Base-by-base conservation (phyloP, 37 sponge, comb jelly and placozoan species). In the Cliona cf. orientalis region DNA sequence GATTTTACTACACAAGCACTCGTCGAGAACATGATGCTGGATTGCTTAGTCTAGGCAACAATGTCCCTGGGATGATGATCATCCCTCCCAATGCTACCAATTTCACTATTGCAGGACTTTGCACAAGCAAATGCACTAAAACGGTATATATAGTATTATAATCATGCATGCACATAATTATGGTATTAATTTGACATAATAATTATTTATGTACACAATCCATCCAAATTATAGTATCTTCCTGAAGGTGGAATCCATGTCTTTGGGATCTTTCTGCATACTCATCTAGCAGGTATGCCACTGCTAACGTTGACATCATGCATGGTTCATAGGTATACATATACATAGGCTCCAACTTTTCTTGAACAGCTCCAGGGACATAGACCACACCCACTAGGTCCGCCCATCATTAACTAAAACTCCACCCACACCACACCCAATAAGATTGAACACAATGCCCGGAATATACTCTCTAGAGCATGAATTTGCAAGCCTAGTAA, bases 191-290 rank as follows among this genome's bases (percentile, higher is more conserved):
- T 14, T 37, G 68, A 37, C 36, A 37, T 44, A 69, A 17, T 59
- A 22, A 2, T 37, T 37, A 3, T 3, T 29, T 9, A 4, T 12
- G 12, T 33, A 32, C 5, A 4, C 21, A 9, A 55, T 22, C 42
- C 28, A 3, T 84, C 43, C 37, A 22, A 49, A 36, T 66, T 66
- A 14, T 32, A 86, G 86, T 62, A 64, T 71, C 19, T 86, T 31
- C 86, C 86, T 57, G 35, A 35, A 7, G 72, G 19, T 39, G 86
- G 86, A 34, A 72, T 86, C 2, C 39, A 63, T 2, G 35, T 86
- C 19, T 86, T 86, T 86, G 86, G 70, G 14, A 79, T 72, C 39
- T 42, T 60, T 0, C 40, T 86, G 0, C 86, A 86, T 46, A 84
- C 85, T 36, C 85, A 84, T 57, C n/a, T 76, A 19, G 85, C 78